These are phyloP conservation scores for Perca fluviatilis DNA, from an alignment of 2,113 vertebrate species.

Conservation along the genomic window DNA sequence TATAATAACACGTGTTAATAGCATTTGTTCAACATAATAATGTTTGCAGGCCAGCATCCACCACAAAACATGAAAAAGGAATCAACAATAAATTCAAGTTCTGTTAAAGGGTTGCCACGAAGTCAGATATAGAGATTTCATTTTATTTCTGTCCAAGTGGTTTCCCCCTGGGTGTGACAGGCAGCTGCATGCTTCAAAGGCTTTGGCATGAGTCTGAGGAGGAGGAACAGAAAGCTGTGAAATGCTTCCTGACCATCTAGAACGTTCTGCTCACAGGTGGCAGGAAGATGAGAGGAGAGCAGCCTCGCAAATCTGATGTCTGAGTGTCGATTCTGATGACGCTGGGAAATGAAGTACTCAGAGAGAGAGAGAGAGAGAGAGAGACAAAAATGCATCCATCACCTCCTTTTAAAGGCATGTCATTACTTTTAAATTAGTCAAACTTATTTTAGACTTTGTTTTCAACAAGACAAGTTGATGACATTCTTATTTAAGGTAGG, in stretches of 20 bases:
- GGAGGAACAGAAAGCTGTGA: conserved; percentile 63
- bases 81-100: not conserved
- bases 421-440: not conserved
- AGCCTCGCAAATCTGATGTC: conserved; percentile 1
- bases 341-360: not conserved
- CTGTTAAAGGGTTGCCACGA: not conserved
- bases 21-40: conserved; percentile 10
- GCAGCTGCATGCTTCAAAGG: conserved; percentile 78
- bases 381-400: conserved; percentile 2
- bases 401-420: not conserved
- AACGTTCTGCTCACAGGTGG: conserved; percentile 51
- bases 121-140: conserved; percentile 30
- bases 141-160: conserved; percentile 39
- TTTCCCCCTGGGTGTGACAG: conserved; percentile 60
- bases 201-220: conserved; percentile 71
- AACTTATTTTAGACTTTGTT: conserved; percentile 10
- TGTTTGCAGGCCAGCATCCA: not conserved
- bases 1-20: conserved; percentile 5
- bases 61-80: conserved; percentile 3
- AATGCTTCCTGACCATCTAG: conserved; percentile 54
- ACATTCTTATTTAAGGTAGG: conserved; percentile 6
- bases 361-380: not conserved
- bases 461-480: conserved; percentile 12
- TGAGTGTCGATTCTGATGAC: not conserved
- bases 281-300: conserved; percentile 41